phyloP scores from a whole-genome alignment of 2,888 invertebrate genomes.

The Gerris lacustris region DNA sequence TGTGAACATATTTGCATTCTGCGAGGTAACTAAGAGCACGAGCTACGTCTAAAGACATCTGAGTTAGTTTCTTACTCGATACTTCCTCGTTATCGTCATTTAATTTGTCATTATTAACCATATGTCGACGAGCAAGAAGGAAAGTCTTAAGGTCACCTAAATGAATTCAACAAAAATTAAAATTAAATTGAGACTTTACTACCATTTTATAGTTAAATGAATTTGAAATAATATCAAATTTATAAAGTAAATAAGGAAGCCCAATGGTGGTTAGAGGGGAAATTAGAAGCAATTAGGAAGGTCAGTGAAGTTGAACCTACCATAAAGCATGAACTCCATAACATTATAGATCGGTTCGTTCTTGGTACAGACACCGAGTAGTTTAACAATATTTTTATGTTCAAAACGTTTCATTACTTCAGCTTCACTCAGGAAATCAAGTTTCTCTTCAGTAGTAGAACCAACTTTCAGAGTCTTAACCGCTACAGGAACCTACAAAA shows the following conservation, averaged over 20 bases:
- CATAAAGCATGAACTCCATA: constrained; percentile 90
- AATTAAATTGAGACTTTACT: constrained; percentile 1
- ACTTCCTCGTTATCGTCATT: constrained; percentile 62
- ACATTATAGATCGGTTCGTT: constrained; percentile 78
- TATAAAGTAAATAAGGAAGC: too few relatives aligned
- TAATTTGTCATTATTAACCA: constrained; percentile 49
- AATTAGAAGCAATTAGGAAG: too few relatives aligned
- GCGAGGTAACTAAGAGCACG: constrained; percentile 74
- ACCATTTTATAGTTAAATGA: too few relatives aligned
- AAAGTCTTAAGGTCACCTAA: constrained; percentile 75
- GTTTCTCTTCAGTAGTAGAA: constrained; percentile 68
- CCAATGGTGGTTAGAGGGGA: too few relatives aligned
- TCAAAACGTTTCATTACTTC: constrained; percentile 89
- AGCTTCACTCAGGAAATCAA: constrained; percentile 84
- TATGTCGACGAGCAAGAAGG: constrained; percentile 67
- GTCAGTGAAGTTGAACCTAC: constrained; percentile 32
- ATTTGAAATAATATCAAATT: too few relatives aligned
- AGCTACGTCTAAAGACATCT: constrained; percentile 79
- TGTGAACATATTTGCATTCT: constrained; percentile 72
- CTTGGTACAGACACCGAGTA: constrained; percentile 75
- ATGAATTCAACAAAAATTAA: constrained; percentile 14
- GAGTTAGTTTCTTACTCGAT: constrained; percentile 62
- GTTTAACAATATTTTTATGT: constrained; percentile 73
- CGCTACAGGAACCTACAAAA: constrained; percentile 52
- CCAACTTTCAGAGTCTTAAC: constrained; percentile 80